Base-by-base conservation (phyloP, 2,113 vertebrate species). In the Neofelis nebulosa region DNA sequence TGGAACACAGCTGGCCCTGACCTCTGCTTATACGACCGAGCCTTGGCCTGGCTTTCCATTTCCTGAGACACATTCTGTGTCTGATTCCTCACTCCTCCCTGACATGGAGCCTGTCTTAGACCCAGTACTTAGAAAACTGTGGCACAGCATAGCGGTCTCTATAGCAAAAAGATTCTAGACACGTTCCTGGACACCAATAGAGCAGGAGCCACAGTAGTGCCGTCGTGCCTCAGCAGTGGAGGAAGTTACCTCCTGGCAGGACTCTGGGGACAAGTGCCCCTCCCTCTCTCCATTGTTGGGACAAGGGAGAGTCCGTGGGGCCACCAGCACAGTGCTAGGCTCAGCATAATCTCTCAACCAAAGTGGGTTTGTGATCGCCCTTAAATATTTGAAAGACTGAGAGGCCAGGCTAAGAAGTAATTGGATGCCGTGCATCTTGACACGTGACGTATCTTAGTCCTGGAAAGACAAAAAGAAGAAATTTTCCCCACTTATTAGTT, bases 31-130 rank as follows among this genome's bases (percentile, higher is more conserved):
- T 38, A 15, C 19, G 31, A 41, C 69, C 55, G 73, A 85, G 15
- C 57, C 31, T 84, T 68, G 68, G 57, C 81, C 89, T 97, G 33
- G 6, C 94, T 96, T 97, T 98, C 85, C 33, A 7, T 29, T 90
- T 96, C 88, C 92, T 38, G 48, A 73, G 74, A 92, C 73, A 50
- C 33, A 80, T 78, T 94, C 29, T 92, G 5, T 82, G 9, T 33
- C 21, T 63, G 21, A 57, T 93, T 88, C 57, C 69, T 81, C 9
- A 80, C 50, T 90, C 50, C 18, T 91, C 16, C 61, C 33, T 50
- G 41, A 33, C 74, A 52, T 78, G 36, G 36, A 95, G 14, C 66
- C 33, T 92, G 16, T 57, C 79, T 76, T 76, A 33, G 83, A 95
- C 68, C 78, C 71, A 91, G 61, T 13, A 74, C 65, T 97, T 92